These are phyloP conservation scores for Punctoribates punctum DNA, from an alignment of 2,888 invertebrate species.

Conservation along the genomic window DNA sequence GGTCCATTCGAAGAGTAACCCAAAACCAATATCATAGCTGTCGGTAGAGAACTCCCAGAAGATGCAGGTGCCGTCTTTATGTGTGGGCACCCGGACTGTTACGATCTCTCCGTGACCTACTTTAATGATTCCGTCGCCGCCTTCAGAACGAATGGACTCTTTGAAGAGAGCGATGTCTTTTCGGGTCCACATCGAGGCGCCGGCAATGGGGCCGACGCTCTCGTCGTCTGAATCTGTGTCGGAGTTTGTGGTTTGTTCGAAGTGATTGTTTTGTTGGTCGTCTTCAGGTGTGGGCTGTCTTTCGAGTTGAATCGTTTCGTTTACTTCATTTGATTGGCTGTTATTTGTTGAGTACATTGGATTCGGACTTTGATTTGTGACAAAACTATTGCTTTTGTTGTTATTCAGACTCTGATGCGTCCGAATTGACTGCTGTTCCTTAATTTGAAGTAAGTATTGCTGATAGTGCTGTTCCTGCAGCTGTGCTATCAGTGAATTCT, in stretches of 20 bases:
- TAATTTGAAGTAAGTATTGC: conserved; percentile 91
- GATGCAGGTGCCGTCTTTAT: conserved; percentile 82
- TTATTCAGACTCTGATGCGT: not conserved
- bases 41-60: conserved; percentile 99
- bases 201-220: conserved; percentile 50
- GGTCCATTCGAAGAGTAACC: conserved; percentile 97
- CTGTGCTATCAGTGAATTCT: conserved; percentile 86
- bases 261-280: conserved; percentile 12
- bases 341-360: conserved; percentile 48
- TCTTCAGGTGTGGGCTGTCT: not conserved
- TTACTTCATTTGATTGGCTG: not conserved
- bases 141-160: conserved; percentile 71
- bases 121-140: conserved; percentile 81
- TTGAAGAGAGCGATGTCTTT: conserved; percentile 86
- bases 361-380: conserved; percentile 50
- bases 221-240: conserved; percentile 37
- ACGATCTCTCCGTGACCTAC: conserved; percentile 96
- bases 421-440: conserved; percentile 56
- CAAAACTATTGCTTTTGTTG: not conserved
- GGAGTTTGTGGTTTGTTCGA: not conserved
- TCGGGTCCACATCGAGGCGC: conserved; percentile 93
- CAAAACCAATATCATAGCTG: conserved; percentile 95
- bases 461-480: conserved; percentile 98
- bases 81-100: conserved; percentile 93
- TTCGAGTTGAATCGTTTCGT: conserved; percentile 2